Evolutionary conservation across 1,140 invertebrate genomes (phyloP).

Genomic region (Drosophila azteca): DNA sequence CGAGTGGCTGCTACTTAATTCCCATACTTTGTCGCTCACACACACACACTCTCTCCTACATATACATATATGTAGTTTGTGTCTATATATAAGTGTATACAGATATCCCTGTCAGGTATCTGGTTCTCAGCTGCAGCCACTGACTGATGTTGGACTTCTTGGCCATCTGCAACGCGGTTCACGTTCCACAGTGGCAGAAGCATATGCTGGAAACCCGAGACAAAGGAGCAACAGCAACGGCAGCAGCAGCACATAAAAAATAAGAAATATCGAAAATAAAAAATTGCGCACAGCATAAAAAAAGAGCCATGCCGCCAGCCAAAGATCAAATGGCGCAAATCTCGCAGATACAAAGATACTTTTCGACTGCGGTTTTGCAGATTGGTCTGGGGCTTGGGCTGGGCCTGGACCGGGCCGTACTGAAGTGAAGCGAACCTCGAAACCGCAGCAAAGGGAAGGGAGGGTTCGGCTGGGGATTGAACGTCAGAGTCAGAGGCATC

Average conservation of each 20-base stretch:
- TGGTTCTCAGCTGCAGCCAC: slow-evolving; percentile 13
- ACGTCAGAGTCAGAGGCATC: slow-evolving; percentile 42
- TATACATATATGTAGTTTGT: no score
- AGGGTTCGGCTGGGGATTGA: slow-evolving; percentile 28
- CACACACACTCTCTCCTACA: not conserved
- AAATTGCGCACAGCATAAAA: slow-evolving; percentile 28
- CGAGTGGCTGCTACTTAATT: slow-evolving; percentile 31
- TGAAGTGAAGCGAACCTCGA: slow-evolving; percentile 14
- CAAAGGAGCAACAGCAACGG: slow-evolving; percentile 29
- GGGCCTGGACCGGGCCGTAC: not conserved
- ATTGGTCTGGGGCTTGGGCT: slow-evolving; percentile 35
- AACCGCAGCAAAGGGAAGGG: slow-evolving; percentile 64
- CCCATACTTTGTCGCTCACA: not conserved
- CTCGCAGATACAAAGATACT: slow-evolving; percentile 71
- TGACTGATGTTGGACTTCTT: slow-evolving; percentile 38
- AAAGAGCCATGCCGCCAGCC: slow-evolving; percentile 70
- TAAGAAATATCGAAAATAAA: slow-evolving; percentile 31
- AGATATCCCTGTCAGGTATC: not conserved
- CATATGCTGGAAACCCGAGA: slow-evolving; percentile 74
- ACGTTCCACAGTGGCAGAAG: slow-evolving; percentile 26
- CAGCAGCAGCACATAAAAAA: slow-evolving; percentile 24
- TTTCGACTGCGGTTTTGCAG: slow-evolving; percentile 62
- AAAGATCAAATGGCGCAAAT: slow-evolving; percentile 78
- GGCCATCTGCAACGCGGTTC: slow-evolving; percentile 28
- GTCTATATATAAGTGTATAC: no score